phyloP scores from a whole-genome alignment of 2,113 vertebrate species.

The Todiramphus saurophagus region DNA sequence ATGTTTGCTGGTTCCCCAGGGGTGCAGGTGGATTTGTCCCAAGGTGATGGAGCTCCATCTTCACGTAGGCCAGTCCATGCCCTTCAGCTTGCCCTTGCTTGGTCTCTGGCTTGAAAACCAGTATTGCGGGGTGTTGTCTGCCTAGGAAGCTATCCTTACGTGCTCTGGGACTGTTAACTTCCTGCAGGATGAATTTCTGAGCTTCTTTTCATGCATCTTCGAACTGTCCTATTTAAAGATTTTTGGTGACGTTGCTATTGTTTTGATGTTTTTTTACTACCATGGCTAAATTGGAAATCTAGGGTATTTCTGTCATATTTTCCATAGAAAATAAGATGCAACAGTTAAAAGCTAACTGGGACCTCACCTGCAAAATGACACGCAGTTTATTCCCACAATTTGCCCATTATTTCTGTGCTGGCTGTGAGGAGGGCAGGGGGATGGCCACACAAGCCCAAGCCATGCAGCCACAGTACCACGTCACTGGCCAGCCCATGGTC shows the following conservation, averaged over 20 bases:
- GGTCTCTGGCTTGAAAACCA: not conserved
- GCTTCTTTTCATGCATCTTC: not conserved
- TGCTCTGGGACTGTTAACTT: not conserved
- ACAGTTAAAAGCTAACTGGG: not conserved
- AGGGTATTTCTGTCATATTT: not conserved
- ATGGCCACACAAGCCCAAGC: not conserved
- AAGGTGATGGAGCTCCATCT: not conserved
- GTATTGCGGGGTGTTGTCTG: not conserved
- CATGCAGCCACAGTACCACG: rapidly evolving
- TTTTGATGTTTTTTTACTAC: not conserved
- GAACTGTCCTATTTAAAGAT: not conserved
- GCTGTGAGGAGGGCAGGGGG: not conserved
- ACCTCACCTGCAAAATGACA: rapidly evolving
- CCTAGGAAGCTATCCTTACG: not conserved
- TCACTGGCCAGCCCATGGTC: rapidly evolving
- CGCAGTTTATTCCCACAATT: not conserved
- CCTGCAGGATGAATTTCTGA: not conserved
- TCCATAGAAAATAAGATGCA: not conserved
- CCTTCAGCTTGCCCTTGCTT: not conserved
- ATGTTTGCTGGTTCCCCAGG: not conserved
- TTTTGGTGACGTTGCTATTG: not conserved
- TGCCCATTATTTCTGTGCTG: not conserved
- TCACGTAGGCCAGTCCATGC: too few relatives aligned
- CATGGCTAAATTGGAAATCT: not conserved
- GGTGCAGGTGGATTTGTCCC: rapidly evolving